phyloP scores from a whole-genome alignment of 2,113 vertebrate species.

The Urocolius indicus region DNA sequence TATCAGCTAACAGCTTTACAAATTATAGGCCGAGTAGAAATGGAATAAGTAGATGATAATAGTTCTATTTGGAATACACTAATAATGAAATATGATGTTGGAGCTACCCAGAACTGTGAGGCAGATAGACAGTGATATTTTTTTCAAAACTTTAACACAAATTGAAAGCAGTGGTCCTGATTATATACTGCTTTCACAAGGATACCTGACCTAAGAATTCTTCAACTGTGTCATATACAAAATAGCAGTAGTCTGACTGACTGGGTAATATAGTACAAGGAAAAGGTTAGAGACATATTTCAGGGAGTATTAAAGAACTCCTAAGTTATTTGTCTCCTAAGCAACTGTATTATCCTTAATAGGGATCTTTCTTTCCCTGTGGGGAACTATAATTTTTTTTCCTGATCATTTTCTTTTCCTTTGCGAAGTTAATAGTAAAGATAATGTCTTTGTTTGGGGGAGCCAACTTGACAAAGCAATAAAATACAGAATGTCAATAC shows the following conservation, averaged over 20 bases:
- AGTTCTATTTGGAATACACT: neutral
- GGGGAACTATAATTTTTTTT: neutral
- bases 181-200: neutral
- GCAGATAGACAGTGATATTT: neutral
- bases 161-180: neutral
- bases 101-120: neutral
- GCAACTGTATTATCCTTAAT: neutral
- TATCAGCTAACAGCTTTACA: neutral
- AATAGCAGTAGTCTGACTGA: neutral
- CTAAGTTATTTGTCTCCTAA: conserved; percentile 5
- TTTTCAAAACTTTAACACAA: neutral
- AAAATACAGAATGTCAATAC: neutral
- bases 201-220: neutral
- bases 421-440: neutral
- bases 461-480: neutral
- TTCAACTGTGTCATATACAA: neutral
- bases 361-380: neutral
- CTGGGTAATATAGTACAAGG: neutral
- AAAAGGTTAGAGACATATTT: conserved; percentile 28
- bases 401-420: neutral
- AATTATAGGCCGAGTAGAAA: neutral
- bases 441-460: neutral
- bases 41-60: neutral
- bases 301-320: neutral
- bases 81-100: neutral